phyloP scores from a whole-genome alignment of 1,140 invertebrate species.

The Lepidostoma basale region DNA sequence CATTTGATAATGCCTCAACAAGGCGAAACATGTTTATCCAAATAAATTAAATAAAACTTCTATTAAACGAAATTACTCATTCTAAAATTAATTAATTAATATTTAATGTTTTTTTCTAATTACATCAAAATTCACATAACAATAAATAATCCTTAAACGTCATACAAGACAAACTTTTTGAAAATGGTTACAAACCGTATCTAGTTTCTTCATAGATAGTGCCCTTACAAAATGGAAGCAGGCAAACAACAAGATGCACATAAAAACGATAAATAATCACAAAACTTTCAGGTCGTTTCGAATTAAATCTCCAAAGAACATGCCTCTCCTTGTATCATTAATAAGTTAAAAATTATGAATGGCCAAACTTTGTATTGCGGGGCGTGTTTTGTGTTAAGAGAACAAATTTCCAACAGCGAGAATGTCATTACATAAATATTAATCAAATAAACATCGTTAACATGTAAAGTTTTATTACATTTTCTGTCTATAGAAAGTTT shows the following conservation, averaged over 20 bases:
- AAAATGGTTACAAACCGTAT: too few species aligned
- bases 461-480: conserved; percentile 44
- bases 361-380: conserved; percentile 12
- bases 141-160: too few species aligned
- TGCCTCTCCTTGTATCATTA: conserved; percentile 3
- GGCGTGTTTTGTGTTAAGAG: conserved; percentile 17
- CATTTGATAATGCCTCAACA: too few species aligned
- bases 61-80: too few species aligned
- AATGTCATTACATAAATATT: conserved; percentile 42
- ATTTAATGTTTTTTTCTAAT: too few species aligned
- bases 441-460: conserved; percentile 35
- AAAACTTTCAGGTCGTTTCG: conserved; percentile 7
- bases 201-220: too few species aligned
- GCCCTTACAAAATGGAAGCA: too few species aligned
- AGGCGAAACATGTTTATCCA: too few species aligned
- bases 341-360: conserved; percentile 24
- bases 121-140: too few species aligned
- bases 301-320: not conserved
- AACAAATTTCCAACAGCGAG: conserved; percentile 1
- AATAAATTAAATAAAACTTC: too few species aligned
- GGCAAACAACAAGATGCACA: not conserved
- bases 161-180: too few species aligned
- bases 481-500: conserved; percentile 17
- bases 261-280: conserved; percentile 9
- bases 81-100: too few species aligned